A percentile compares a stretch with the other conserved stretches of the same genome.
phyloP scores from a whole-genome alignment of 2,113 vertebrate genomes.

The Otolemur garnettii region DNA sequence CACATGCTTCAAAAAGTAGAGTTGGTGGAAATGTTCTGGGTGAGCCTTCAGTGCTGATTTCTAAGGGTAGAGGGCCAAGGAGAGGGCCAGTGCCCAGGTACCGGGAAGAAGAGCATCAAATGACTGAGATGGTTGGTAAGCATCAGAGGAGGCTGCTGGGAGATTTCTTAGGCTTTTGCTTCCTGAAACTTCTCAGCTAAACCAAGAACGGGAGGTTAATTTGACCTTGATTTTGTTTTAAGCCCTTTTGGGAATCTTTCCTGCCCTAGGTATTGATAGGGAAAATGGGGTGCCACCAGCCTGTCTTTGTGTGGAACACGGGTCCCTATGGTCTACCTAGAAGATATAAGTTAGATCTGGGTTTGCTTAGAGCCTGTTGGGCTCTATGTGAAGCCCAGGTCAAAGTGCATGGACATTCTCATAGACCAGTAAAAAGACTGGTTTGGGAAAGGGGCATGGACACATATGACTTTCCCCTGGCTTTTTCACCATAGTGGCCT shows the following conservation, averaged over 20 bases:
- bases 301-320: not conserved
- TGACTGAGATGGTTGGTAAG: not conserved
- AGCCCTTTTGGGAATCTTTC: constrained; percentile 43
- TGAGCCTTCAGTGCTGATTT: not conserved
- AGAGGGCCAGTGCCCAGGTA: not conserved
- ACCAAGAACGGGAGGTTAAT: constrained; percentile 1
- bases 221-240: constrained; percentile 44
- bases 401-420: not conserved
- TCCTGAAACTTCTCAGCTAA: constrained; percentile 55
- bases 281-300: not conserved
- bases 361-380: not conserved
- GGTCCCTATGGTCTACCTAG: not conserved
- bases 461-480: constrained; percentile 40
- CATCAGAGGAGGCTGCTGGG: not conserved
- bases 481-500: constrained; percentile 36
- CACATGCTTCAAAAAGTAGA: not conserved
- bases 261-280: not conserved
- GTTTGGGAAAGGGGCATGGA: not conserved
- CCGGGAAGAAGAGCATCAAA: not conserved
- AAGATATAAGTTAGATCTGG: not conserved
- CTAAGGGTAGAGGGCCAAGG: not conserved
- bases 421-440: not conserved
- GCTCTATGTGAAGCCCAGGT: constrained; percentile 8
- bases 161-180: not conserved
- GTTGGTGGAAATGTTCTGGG: not conserved